Base-by-base conservation (phyloP, 1,140 invertebrate genomes). In the Listronotus oregonensis region DNA sequence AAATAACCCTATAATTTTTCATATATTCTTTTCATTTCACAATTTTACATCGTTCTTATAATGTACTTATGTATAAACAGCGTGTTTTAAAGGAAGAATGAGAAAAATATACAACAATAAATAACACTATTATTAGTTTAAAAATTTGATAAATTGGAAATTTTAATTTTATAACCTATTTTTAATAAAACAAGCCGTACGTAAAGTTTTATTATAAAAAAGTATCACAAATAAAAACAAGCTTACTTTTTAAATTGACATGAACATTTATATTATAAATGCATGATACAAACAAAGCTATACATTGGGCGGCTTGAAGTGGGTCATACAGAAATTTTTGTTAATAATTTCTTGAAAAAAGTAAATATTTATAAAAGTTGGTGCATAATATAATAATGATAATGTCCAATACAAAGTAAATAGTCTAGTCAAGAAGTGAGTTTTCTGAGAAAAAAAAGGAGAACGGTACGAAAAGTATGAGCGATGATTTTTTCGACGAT, bases 21-120 rank as follows among this genome's bases (percentile, higher is more conserved):
- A 50, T 50, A 11, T 55, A 32, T 55, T 39, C 51, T 39, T 55
- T 55, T 55, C 51, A 31, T 42, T 32, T 55, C 51, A 55, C 51
- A 55, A 55, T 55, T 55, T 55, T 55, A 55, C 51, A 55, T 55
- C 37, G 47, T 50, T 32, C 49, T 14, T 51, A 14, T 34, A 32
- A 21, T 6, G 27, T 14, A 51, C 14, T 51, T 32, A 51, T 51
- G 14, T 31, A 21, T 51, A 51, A 55, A 55, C 51, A 55, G 51
- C 51, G 51, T 55, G 51, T 55, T 55, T 18, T 9, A 55, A 55
- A 39, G 14, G 37, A 40, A 42, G 9, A 17, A 21, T 12, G 10
- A 40, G 34, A 55, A 55, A 21, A 32, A 7, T 37, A 37, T 37
- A 31, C 9, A 27, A 12, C 11, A 27, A 18, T 51, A 9, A 51